phyloP scores from a whole-genome alignment of 2,888 invertebrate species.

The Sphaerophoria rueppellii region DNA sequence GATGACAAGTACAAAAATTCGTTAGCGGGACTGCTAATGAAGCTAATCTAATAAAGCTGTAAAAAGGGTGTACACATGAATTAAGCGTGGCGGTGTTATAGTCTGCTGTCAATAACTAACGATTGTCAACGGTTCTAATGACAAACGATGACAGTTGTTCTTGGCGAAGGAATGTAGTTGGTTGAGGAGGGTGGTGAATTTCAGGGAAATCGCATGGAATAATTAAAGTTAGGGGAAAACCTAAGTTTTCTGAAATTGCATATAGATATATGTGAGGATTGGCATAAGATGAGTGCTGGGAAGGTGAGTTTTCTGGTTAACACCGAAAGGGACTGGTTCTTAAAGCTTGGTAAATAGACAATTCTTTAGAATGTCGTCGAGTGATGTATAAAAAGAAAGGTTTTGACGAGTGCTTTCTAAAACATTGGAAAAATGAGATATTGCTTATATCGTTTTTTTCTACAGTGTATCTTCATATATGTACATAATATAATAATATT shows the following conservation, averaged over 20 bases:
- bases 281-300: neutral
- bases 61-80: neutral
- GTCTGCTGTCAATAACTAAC: neutral
- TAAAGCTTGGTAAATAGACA: too few species aligned
- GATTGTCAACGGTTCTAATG: constrained; percentile 18
- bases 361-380: too few species aligned
- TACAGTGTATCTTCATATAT: too few species aligned
- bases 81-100: neutral
- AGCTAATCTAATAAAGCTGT: constrained; percentile 47
- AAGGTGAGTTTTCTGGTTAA: neutral
- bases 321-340: too few species aligned
- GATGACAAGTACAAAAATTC: constrained; percentile 35
- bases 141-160: constrained; percentile 56
- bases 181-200: neutral
- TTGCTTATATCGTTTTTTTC: too few species aligned
- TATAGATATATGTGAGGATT: neutral
- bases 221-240: constrained; percentile 12
- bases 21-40: constrained; percentile 54
- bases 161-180: neutral
- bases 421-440: too few species aligned
- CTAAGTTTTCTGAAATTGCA: neutral
- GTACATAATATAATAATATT: too few species aligned
- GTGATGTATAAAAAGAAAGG: too few species aligned
- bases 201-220: constrained; percentile 28
- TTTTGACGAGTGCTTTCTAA: too few species aligned